Base-by-base conservation (phyloP, 2,797 vertebrate species). In the Synaphobranchus kaupii region DNA sequence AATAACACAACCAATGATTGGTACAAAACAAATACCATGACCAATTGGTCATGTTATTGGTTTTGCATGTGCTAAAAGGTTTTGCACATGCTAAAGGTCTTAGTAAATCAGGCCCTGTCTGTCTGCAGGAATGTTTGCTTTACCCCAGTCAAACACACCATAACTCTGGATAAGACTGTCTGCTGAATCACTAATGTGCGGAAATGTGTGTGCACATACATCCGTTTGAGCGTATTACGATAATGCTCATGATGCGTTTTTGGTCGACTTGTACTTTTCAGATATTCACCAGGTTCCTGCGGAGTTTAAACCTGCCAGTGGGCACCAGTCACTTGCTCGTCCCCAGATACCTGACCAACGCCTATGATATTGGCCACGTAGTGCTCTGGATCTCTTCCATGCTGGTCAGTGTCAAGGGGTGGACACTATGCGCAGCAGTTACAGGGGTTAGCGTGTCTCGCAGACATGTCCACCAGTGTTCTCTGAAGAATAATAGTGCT, bases 211-310 rank as follows among this genome's bases (percentile, higher is more conserved):
- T 66, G 20, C 60, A 66, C n/a, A 10, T 8, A 66, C n/a, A 66
- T 15, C 3, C 20, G 63, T 66, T 20, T 31, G 68, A 31, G 68
- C 3, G 68, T 4, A 13, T 71, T 71, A 13, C 60, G 25, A 8
- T 25, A n/a, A 66, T 73, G 31, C 34, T 44, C 4, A 44, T 22
- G 71, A 39, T 48, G 44, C 0, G 78, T n/a, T 50, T 81, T 50
- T 81, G 17, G 20, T 76, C 78, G 13, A 0, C 84, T 63, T 66
- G 34, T 83, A 0, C 6, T 39, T 94, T 94, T 87, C 92, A 99
- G 98, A 98, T 99, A 93, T 99, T 99, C 93, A 99, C 98, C 56
- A 97, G 98, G 93, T 96, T 99, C 93, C 92, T 99, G 90, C 97
- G 98, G 92, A 99, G 98, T 92, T 95, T 99, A 88, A 99, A 99